Conservation (phyloP, 2,797 vertebrate genomes). For the Oceanodroma leucorhoa region DNA sequence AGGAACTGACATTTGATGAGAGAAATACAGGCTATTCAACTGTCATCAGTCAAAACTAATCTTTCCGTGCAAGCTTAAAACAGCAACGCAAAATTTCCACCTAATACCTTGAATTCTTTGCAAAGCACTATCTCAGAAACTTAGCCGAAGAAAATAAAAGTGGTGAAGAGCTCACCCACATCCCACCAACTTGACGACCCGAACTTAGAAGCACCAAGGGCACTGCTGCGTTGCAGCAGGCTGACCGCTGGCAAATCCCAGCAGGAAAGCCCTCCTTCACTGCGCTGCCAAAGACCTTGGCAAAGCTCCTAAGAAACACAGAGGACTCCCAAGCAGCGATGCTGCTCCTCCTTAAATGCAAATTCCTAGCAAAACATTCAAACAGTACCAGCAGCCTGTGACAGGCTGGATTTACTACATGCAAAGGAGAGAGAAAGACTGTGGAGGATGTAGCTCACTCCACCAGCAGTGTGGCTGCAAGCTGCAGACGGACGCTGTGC, state of each 20-base stretch:
- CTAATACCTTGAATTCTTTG: neutral
- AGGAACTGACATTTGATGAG: neutral
- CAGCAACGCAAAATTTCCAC: neutral
- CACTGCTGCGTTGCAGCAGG: neutral
- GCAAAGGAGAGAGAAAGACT: neutral
- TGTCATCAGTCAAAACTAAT: neutral
- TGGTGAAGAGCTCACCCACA: neutral
- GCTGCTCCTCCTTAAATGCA: neutral
- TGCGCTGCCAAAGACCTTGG: too few species aligned
- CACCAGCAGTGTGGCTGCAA: fast-evolving
- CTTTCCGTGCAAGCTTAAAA: neutral
- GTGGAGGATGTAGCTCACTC: fast-evolving
- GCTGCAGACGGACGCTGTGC: neutral
- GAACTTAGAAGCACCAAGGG: neutral
- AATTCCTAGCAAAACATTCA: neutral
- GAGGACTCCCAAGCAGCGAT: neutral
- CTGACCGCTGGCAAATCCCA: neutral
- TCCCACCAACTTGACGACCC: fast-evolving
- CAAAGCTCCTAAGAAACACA: neutral
- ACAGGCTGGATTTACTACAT: neutral
- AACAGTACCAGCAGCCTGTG: too few species aligned
- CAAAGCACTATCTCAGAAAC: neutral
- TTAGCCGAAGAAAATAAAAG: neutral
- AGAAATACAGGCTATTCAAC: neutral
- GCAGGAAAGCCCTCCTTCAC: neutral